Evolutionary conservation across 1,140 invertebrate species (phyloP), one percentile per base, ranked within the genome.

Genomic region (Drosophila sturtevanti): DNA sequence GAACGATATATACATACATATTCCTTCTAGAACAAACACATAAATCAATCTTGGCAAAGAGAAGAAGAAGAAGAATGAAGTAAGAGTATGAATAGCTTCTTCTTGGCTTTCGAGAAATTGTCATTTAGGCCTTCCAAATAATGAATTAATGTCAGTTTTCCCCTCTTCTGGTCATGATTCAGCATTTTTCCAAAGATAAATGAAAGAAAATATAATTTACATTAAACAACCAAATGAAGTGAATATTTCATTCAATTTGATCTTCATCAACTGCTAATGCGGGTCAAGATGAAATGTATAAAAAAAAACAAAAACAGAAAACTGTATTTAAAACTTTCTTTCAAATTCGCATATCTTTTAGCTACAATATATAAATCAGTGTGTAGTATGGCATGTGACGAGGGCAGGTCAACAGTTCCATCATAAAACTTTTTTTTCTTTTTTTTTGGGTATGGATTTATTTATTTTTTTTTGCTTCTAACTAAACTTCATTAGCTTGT

Each of bases 11-110:
- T 56, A 34, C 4, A 24, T 4, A n/a, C n/a, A n/a, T 4, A 4
- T 18, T 35, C 16, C 54, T 16, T 34, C n/a, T 22, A 55, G 14
- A 56, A 56, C 21, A 68, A 68, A 58, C 58, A 76, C 72, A 76
- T 76, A 76, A 76, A 76, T 76, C 72, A 76, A 76, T 76, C 72
- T 72, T 74, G 24, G 1, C 9, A 34, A 18, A 51, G 22, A 63
- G 22, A 12, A n/a, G 6, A 22, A 34, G 27, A 27, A 16, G 16
- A 21, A 35, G 52, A 58, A 21, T 10, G 37, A 37, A 24, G 11
- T 5, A 38, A 1, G 14, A n/a, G 9, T 44, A 35, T 21, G 41
- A 31, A 55, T 16, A 35, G 34, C 18, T n/a, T n/a, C n/a, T n/a
- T 22, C 9, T 37, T 16, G 12, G 35, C 14, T 61, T 61, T 41